A percentile compares a stretch with the other conserved stretches of the same genome.
These are phyloP conservation scores for Alectoris magna DNA, from an alignment of 2,797 vertebrate genomes.

Conservation along the genomic window DNA sequence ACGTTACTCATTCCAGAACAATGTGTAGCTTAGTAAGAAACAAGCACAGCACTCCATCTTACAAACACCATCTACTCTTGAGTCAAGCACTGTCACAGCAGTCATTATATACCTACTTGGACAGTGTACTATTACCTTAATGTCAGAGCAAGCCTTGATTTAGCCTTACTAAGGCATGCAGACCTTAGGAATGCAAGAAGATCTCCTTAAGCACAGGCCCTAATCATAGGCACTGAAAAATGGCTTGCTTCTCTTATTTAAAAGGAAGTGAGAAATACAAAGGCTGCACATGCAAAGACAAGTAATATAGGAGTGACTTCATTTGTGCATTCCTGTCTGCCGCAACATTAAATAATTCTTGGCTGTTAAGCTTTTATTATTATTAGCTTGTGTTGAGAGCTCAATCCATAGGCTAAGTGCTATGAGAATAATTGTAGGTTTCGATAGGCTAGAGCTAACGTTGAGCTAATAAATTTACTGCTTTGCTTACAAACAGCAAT, in stretches of 20 bases:
- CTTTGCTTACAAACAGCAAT: not conserved
- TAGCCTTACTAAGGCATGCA: not conserved
- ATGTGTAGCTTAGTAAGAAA: not conserved
- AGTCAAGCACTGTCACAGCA: not conserved
- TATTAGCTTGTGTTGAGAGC: not conserved
- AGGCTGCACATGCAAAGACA: not conserved
- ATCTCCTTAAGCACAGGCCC: not conserved
- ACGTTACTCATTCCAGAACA: not conserved
- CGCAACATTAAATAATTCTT: not conserved
- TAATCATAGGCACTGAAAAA: not conserved
- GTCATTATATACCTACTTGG: accelerated
- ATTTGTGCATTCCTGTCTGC: not conserved
- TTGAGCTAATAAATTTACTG: not conserved
- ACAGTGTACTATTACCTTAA: not conserved
- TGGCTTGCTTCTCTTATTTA: not conserved
- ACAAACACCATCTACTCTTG: accelerated
- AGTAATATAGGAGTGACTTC: not conserved
- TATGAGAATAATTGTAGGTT: not conserved
- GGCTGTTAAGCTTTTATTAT: not conserved
- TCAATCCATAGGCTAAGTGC: not conserved
- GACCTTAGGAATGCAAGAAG: not conserved
- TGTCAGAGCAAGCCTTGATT: not conserved
- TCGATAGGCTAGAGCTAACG: not conserved
- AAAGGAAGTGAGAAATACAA: not conserved
- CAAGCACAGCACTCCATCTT: not conserved